Evolutionary conservation across 30 jellyfish, hydroid and myxozoan species (phyloP).

Genomic region (Aurelia sp.): DNA sequence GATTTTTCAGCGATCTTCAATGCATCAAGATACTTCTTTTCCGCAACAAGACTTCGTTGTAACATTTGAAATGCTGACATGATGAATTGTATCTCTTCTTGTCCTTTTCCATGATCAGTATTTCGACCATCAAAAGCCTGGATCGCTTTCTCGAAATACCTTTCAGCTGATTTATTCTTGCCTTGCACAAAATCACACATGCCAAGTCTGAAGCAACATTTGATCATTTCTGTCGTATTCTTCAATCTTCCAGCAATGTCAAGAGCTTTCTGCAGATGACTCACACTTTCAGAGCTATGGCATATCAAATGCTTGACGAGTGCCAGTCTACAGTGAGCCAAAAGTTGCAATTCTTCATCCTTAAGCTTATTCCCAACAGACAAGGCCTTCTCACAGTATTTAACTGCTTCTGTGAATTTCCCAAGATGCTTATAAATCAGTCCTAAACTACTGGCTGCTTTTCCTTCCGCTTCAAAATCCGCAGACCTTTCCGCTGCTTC

Average conservation of each 20-base stretch:
- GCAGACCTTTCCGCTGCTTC: slow-evolving; percentile 67
- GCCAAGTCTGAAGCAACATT: slow-evolving; percentile 79
- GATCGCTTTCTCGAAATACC: slow-evolving; percentile 44
- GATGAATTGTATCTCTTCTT: slow-evolving; percentile 41
- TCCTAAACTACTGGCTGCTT: slow-evolving; percentile 73
- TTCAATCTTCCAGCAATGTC: slow-evolving; percentile 42
- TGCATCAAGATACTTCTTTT: slow-evolving; percentile 58
- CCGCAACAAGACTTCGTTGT: slow-evolving; percentile 64
- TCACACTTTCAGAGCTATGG: slow-evolving; percentile 35
- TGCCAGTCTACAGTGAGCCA: slow-evolving; percentile 45
- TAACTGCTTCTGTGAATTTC: slow-evolving; percentile 66
- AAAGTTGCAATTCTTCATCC: slow-evolving; percentile 44
- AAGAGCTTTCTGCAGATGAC: slow-evolving; percentile 71
- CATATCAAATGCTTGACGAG: slow-evolving; percentile 41
- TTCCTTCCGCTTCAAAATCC: slow-evolving; percentile 59
- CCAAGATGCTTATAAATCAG: slow-evolving; percentile 66
- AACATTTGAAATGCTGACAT: slow-evolving; percentile 88
- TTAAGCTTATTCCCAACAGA: slow-evolving; percentile 51
- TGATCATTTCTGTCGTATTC: slow-evolving; percentile 45
- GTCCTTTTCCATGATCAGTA: neutral
- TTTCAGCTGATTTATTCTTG: slow-evolving; percentile 56
- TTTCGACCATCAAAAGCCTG: neutral
- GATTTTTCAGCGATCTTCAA: slow-evolving; percentile 85
- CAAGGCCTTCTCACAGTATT: slow-evolving; percentile 63
- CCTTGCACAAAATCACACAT: slow-evolving; percentile 60